Percentiles rank a stretch among this genome's conserved stretches.
These are phyloP conservation scores for Rhizoglyphus robini DNA, from an alignment of 1,140 invertebrate species.

Conservation along the genomic window DNA sequence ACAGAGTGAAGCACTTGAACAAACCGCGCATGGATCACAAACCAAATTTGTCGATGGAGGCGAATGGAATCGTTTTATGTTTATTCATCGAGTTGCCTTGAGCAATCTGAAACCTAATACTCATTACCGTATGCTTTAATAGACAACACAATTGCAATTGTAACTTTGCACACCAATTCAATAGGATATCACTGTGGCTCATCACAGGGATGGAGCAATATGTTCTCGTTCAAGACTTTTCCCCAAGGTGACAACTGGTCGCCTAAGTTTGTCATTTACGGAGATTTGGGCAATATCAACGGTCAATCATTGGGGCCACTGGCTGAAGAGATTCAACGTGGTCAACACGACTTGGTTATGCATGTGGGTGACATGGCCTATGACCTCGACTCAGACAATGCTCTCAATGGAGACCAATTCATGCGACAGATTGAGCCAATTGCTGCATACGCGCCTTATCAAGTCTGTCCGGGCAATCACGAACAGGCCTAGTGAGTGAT, in stretches of 20 bases:
- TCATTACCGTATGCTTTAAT: slow-evolving; percentile 43
- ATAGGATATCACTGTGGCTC: slow-evolving; percentile 24
- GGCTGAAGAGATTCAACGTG: slow-evolving; percentile 56
- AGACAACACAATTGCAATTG: too few species aligned
- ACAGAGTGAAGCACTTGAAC: slow-evolving; percentile 38
- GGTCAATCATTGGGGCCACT: slow-evolving; percentile 44
- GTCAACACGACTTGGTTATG: not conserved
- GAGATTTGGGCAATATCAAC: slow-evolving; percentile 43
- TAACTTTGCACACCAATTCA: too few species aligned
- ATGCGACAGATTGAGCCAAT: slow-evolving; percentile 75
- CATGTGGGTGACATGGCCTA: slow-evolving; percentile 71
- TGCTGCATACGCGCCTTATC: slow-evolving; percentile 74
- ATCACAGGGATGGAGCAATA: slow-evolving; percentile 20
- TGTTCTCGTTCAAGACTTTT: slow-evolving; percentile 22
- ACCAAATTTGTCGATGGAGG: slow-evolving; percentile 57
- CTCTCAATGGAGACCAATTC: slow-evolving; percentile 64
- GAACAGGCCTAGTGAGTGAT: slow-evolving; percentile 63
- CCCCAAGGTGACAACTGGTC: slow-evolving; percentile 30
- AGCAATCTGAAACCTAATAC: slow-evolving; percentile 43
- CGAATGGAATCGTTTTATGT: slow-evolving; percentile 45
- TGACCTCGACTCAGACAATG: slow-evolving; percentile 65
- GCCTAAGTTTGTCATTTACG: slow-evolving; percentile 38
- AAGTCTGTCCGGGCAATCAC: slow-evolving; percentile 79
- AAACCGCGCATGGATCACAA: slow-evolving; percentile 36
- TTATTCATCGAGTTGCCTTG: slow-evolving; percentile 59